phyloP scores from a whole-genome alignment of 2,113 vertebrate species.

The Amphilophus citrinellus region DNA sequence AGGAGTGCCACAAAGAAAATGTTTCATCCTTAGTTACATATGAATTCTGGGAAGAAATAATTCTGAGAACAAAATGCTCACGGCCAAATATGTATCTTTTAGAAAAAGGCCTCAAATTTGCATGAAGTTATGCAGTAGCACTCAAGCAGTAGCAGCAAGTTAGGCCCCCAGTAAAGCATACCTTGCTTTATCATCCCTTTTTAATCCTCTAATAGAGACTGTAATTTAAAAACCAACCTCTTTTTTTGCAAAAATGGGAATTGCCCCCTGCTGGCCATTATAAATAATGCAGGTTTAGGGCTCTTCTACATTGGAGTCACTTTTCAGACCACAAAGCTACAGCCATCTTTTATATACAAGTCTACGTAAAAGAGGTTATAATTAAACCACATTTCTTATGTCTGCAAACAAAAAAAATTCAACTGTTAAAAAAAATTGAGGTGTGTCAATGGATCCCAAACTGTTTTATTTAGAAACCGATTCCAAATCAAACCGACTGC shows the following conservation, averaged over 20 bases:
- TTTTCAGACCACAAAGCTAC: not conserved
- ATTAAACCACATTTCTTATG: too few relatives aligned
- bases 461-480: not conserved
- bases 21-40: not conserved
- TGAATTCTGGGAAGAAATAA: not conserved
- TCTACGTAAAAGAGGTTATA: not conserved
- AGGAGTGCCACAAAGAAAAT: not conserved
- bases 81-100: not conserved
- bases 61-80: not conserved
- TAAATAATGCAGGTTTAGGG: not conserved
- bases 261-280: not conserved
- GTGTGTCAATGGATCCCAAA: not conserved
- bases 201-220: not conserved
- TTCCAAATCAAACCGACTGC: constrained; percentile 26
- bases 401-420: too few relatives aligned
- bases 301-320: not conserved
- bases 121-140: not conserved
- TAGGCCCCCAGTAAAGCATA: not conserved
- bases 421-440: too few relatives aligned
- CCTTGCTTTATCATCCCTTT: not conserved
- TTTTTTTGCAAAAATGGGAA: too few relatives aligned
- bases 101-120: not conserved
- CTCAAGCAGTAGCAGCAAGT: not conserved
- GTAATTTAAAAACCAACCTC: too few relatives aligned
- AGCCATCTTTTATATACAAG: not conserved